phyloP scores from a whole-genome alignment of 2,113 vertebrate species.

The Dasyprocta punctata region DNA sequence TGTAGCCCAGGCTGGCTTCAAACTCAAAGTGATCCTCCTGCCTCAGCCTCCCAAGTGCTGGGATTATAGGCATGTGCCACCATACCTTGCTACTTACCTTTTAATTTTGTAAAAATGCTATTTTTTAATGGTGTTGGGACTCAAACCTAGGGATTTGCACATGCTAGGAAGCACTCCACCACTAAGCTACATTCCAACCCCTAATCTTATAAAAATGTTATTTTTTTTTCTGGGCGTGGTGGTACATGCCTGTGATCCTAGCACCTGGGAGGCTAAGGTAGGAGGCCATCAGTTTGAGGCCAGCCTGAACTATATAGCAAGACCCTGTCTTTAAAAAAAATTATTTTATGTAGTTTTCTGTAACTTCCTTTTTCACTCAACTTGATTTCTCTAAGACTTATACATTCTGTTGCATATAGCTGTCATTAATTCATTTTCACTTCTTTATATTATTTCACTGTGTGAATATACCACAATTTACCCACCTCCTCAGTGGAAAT shows the following conservation, averaged over 20 bases:
- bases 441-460: neutral
- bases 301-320: neutral
- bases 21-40: neutral
- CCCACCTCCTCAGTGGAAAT: neutral
- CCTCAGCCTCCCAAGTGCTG: neutral
- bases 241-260: neutral
- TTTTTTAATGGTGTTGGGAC: neutral
- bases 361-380: neutral
- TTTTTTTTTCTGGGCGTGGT: neutral
- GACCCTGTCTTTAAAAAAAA: neutral
- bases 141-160: neutral
- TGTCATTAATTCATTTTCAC: conserved; percentile 9
- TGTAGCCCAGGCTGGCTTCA: neutral
- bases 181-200: neutral
- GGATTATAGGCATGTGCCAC: neutral
- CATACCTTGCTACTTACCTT: neutral
- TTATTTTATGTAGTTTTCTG: neutral
- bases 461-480: neutral
- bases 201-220: neutral
- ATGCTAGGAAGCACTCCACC: neutral
- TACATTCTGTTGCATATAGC: neutral
- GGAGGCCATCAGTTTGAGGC: neutral
- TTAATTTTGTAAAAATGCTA: neutral
- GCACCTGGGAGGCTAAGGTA: neutral
- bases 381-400: conserved; percentile 10